phyloP scores from a whole-genome alignment of 2,797 vertebrate genomes.

The Holocentrus rufus region DNA sequence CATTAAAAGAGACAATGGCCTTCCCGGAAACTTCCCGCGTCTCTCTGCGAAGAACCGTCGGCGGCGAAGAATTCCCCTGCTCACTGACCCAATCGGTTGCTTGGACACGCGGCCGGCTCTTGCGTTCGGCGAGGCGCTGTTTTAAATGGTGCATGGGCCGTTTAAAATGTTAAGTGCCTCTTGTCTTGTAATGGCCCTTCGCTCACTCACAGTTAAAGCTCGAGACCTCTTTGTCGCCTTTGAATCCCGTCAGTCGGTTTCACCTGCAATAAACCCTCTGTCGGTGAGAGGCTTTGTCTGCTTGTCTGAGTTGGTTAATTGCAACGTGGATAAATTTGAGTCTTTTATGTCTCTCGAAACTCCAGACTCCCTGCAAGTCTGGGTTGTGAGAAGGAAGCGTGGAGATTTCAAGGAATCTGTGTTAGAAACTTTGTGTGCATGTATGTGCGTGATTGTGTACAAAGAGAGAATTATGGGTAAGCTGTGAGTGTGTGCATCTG shows the following conservation, averaged over 20 bases:
- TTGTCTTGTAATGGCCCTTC: conserved; percentile 33
- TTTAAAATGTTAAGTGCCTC: conserved; percentile 55
- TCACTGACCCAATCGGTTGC: conserved; percentile 41
- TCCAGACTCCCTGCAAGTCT: not conserved
- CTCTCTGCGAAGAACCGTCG: conserved; percentile 25
- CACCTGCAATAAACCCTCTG: conserved; percentile 36
- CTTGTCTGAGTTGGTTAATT: conserved; percentile 11
- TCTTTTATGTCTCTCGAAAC: conserved; percentile 1
- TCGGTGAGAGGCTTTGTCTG: conserved; percentile 20
- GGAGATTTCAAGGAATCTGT: conserved; percentile 4
- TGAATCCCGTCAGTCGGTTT: conserved; percentile 35
- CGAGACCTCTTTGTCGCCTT: conserved; percentile 44
- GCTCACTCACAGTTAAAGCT: conserved; percentile 43
- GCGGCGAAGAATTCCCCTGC: conserved; percentile 36
- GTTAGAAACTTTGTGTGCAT: not conserved
- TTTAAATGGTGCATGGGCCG: conserved; percentile 42
- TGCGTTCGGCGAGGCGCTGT: not conserved
- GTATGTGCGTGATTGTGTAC: not conserved
- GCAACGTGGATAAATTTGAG: too few species aligned
- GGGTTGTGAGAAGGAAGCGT: not conserved
- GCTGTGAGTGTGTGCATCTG: not conserved
- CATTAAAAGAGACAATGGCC: conserved; percentile 40
- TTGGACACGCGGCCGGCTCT: conserved; percentile 33
- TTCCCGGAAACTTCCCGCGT: conserved; percentile 39
- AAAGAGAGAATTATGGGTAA: not conserved